Conservation (phyloP, 1,140 invertebrate genomes). For the Thereuonema tuberculata region DNA sequence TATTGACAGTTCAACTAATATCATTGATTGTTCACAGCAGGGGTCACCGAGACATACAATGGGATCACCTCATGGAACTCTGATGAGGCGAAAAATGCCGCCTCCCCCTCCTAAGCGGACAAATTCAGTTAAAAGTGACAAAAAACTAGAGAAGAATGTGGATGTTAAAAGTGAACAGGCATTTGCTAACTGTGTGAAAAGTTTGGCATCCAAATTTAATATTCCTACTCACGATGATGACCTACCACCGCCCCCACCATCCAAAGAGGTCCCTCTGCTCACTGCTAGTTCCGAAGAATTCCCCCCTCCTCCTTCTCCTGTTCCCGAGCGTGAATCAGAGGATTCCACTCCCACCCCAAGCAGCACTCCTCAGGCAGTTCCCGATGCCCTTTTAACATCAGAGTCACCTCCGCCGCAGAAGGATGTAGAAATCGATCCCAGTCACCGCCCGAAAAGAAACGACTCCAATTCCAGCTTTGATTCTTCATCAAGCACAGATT, state of each 20-base stretch:
- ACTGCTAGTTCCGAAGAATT: conserved; percentile 30
- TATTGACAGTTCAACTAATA: conserved; percentile 4
- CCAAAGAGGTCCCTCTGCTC: conserved; percentile 19
- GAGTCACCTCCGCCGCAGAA: conserved; percentile 6
- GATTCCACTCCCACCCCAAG: conserved; percentile 13
- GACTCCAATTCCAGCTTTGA: conserved; percentile 76
- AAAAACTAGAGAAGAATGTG: conserved; percentile 11
- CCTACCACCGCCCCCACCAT: conserved; percentile 19
- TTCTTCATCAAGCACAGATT: conserved; percentile 90
- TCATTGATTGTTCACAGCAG: conserved; percentile 6
- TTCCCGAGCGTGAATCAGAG: conserved; percentile 22
- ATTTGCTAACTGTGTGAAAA: conserved; percentile 36
- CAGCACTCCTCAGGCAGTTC: conserved; percentile 16
- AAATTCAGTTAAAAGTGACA: conserved; percentile 32
- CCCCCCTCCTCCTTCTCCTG: conserved; percentile 34
- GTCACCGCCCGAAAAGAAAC: conserved; percentile 44
- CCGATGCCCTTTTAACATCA: conserved; percentile 9
- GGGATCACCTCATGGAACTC: conserved; percentile 20
- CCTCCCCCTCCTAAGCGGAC: conserved; percentile 70
- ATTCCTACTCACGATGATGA: conserved; percentile 15
- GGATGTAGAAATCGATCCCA: conserved; percentile 18
- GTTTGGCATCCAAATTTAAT: conserved; percentile 32
- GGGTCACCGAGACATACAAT: conserved; percentile 3
- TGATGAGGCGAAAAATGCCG: conserved; percentile 48
- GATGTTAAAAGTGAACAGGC: conserved; percentile 24